Evolutionary conservation across 2,113 vertebrate genomes (phyloP).

Genomic region (Plotosus lineatus): DNA sequence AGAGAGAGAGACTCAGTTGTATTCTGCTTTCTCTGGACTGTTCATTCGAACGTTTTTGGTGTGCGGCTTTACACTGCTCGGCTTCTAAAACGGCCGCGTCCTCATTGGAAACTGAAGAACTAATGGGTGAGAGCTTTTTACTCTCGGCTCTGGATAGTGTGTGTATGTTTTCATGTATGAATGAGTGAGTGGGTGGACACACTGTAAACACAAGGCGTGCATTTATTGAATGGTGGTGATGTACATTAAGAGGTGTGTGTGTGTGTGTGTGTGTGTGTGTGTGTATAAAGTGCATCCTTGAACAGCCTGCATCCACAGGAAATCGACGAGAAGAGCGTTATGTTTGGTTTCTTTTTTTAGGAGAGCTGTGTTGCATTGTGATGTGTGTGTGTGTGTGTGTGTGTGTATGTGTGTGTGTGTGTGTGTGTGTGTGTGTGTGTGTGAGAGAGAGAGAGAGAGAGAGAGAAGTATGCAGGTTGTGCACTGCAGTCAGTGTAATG

Average conservation of each 20-base stretch:
- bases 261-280: constrained; percentile 1
- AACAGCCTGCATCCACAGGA: constrained; percentile 31
- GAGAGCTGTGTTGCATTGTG: constrained; percentile 5
- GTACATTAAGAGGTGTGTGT: constrained; percentile 21
- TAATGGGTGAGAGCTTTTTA: constrained; percentile 71
- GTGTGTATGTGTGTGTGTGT: neutral
- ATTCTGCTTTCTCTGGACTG: constrained; percentile 1
- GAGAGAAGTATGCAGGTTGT: constrained; percentile 8
- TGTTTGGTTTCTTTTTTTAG: constrained; percentile 21
- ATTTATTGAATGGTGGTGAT: constrained; percentile 55
- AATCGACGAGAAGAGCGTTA: constrained; percentile 38
- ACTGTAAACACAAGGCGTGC: neutral
- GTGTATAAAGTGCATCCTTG: constrained; percentile 43
- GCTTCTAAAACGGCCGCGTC: constrained; percentile 15
- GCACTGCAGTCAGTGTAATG: constrained; percentile 17
- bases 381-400: neutral
- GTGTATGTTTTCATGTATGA: constrained; percentile 25
- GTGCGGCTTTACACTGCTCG: neutral
- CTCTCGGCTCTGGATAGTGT: neutral
- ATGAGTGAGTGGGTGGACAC: constrained; percentile 45
- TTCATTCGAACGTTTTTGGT: neutral
- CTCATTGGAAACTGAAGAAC: constrained; percentile 56
- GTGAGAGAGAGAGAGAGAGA: constrained; percentile 4
- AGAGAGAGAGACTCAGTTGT: neutral
- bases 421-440: constrained; percentile 10